Evolutionary conservation across 2,888 invertebrate genomes (phyloP), one percentile per base, ranked within the genome.

Genomic region (Xanthorhoe designata): DNA sequence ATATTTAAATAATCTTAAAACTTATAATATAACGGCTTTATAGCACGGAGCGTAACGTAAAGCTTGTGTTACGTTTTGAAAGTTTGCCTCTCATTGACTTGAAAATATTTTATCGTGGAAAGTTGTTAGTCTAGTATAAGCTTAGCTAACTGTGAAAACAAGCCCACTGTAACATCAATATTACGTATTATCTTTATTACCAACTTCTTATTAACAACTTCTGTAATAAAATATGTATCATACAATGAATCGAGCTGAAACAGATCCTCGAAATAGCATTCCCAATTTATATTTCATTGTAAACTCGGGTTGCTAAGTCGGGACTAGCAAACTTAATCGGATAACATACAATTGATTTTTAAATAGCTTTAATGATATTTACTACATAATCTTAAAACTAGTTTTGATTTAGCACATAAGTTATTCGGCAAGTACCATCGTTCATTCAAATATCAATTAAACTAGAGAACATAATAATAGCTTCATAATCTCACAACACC

Each of bases 341-440:
- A 55, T 2, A 58, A 58, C 13, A 49, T 32, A 57, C 10, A 9
- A 9, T 42, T 1, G 10, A 17, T 56, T 6, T 32, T 32, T 32
- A 7, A 32, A 32, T 15, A 56, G 9, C 19, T 15, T 19, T 47
- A 24, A 8, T 61, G 29, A 61, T 54, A 54, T 51, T 51, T n/a
- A 62, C 18, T 55, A 52, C 56, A 56, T 38, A 51, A 57, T 19
- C 52, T 56, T 52, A 58, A 64, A 61, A 63, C 45, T 63, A 63
- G 51, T 49, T 19, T 42, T 59, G 19, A 49, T 64, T 66, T 65
- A 68, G 53, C 19, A 64, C 61, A 69, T 71, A 66, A 71, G 66
- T 65, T 61, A 60, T 55, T 47, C 62, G 74, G 74, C 74, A 74
- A 74, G 74, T 64, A 72, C 61, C 42, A 66, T 65, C 68, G 57